Base-by-base conservation (phyloP, 2,797 vertebrate species). In the Poeciliopsis infans region DNA sequence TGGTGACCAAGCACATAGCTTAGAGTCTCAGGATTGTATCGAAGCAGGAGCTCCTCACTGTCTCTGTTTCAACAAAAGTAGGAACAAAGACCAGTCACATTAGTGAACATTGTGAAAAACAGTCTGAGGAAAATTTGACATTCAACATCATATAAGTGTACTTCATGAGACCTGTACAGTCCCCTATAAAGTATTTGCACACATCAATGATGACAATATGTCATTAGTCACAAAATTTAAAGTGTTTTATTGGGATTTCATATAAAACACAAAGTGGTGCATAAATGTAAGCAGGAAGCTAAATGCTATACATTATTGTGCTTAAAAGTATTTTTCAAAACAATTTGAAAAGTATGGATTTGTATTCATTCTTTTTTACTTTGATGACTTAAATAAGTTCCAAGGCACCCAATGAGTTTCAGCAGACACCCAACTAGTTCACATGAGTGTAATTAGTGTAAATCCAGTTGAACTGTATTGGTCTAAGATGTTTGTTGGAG, bases 1-100 rank as follows among this genome's bases (percentile, higher is more conserved):
- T 74, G 82, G 80, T 85, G 84, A 89, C 80, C 74, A 51, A 97
- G 86, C 39, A 94, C 96, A 59, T 97, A 98, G 81, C 74, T 92
- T 74, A 98, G 93, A 16, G 96, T 95, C 36, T 83, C 90, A 45
- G 94, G 94, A 89, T 93, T 96, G 78, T 97, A 97, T 43, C 33
- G 88, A 53, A 81, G 84, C 86, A 96, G 81, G 1, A 94, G 92
- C 71, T 93, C 89, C 46, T 92, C 88, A 72, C 84, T 91, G 75
- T 96, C 93, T 88, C 97, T 98, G 55, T 53, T 78, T 41, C 70
- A 81, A 78, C 66, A 82, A 83, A 69, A 78, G 46, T 25, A 84
- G 12, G 81, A 33, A 78, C 28, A 81, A 76, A 51, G 2, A 20
- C 4, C 33, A 7, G 45, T 70, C 28, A 15, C 31, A 71, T 80